Base-by-base conservation (phyloP, 2,888 invertebrate genomes). In the Apodemia duryi region DNA sequence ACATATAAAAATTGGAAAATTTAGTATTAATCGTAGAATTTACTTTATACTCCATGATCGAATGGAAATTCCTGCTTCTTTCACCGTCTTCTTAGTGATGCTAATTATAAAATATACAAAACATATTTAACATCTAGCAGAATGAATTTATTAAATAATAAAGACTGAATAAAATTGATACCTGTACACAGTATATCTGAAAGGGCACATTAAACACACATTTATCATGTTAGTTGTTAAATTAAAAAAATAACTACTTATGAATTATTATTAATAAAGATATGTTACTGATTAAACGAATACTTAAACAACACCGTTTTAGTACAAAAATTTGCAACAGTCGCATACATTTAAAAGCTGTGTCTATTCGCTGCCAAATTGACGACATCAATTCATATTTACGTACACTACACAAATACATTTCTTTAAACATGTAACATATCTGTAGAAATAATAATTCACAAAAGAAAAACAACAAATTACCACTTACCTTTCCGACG, bases 121-220 rank as follows among this genome's bases (percentile, higher is more conserved):
- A 43, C 43, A 43, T 10, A 41, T 4, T 4, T 43, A 3, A 43
- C 4, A 43, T 11, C 43, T 5, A 5, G 7, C 43, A 43, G 43
- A 43, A 43, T 43, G 5, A 13, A 3, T 43, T 11, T 41, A 9
- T 43, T 13, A 7, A 11, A 43, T 11, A 11, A 43, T 3, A 38
- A 38, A 43, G 43, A 43, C 11, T 43, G 43, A 43, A 43, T 11
- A 38, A 67, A 79, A 91, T 90, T 91, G 91, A 91, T 91, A 90
- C 91, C 90, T 89, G 90, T 85, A 87, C 69, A 74, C 69, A 71
- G 75, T 76, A 79, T 73, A 79, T 81, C 87, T 88, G 85, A 75
- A 86, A 85, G 80, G 78, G 83, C 86, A 90, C 88, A 88, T 79
- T 77, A 83, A 82, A 85, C 81, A 84, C 78, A 84, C 79, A 82